Evolutionary conservation across 2,888 invertebrate genomes (phyloP).

Genomic region (Torymus auratus): DNA sequence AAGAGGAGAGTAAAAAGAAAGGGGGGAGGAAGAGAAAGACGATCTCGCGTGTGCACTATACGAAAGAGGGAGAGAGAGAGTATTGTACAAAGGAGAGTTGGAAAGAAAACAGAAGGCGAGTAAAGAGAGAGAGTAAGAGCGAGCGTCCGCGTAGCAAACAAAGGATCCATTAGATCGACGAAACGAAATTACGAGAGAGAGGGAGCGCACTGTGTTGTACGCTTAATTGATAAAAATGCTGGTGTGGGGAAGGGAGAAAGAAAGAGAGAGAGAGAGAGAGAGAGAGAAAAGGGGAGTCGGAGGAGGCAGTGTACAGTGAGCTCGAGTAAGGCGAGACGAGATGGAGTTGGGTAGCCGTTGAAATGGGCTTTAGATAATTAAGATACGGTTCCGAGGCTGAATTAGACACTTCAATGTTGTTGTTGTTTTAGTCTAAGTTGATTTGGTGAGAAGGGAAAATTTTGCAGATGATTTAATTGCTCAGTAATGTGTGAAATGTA

Average conservation of each 20-base stretch:
- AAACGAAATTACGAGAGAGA: conserved; percentile 58
- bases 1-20: background rate
- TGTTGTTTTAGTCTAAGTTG: too few relatives aligned
- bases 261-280: background rate
- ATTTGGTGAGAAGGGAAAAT: too few relatives aligned
- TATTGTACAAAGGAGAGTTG: background rate
- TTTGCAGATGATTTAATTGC: too few relatives aligned
- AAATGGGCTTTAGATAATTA: background rate
- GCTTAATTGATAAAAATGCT: conserved; percentile 56
- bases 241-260: conserved; percentile 18
- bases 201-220: conserved; percentile 35
- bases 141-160: conserved; percentile 55
- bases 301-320: background rate
- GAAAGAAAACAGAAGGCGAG: conserved; percentile 46
- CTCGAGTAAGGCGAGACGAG: too few relatives aligned
- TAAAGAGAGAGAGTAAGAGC: conserved; percentile 1
- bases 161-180: conserved; percentile 59
- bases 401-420: too few relatives aligned
- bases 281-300: background rate
- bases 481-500: too few relatives aligned
- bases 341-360: background rate
- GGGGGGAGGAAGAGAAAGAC: background rate
- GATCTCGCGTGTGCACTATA: too few relatives aligned
- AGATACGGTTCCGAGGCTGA: too few relatives aligned
- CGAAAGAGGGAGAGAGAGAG: too few relatives aligned